Evolutionary conservation across 1,140 invertebrate species (phyloP), one percentile per base, ranked within the genome.

Genomic region (Drosophila repleta): DNA sequence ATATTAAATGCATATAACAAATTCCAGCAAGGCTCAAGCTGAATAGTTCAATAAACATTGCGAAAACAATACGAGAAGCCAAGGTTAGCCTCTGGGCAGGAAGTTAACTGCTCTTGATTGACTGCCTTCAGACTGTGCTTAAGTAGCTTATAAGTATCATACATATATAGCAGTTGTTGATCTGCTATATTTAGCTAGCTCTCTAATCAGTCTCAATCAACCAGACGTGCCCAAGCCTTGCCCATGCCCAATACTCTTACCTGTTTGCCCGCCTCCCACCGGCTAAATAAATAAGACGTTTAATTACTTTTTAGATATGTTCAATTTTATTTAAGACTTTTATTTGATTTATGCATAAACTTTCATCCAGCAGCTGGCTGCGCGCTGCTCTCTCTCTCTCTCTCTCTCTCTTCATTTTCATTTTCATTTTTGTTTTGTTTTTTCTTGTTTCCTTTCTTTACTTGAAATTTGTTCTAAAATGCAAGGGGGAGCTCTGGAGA

Each of bases 241-340:
- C 26, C 3, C 6, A 29, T 29, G 24, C 24, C 26, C 26, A 35
- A 2, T 56, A 43, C 0, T 3, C 20, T 15, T 39, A 55, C 32
- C 39, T 60, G 56, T 46, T 46, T 1, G 18, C 15, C 5, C n/a
- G 7, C 46, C 18, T 2, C n/a, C 13, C 8, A 7, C 4, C 41
- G 45, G 55, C 45, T 64, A 58, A 68, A 52, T 49, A 65, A 65
- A 37, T 41, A 29, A 11, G 10, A 4, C 0, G 17, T 11, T 1
- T 6, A 4, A 21, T 65, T 82, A 71, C 13, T 79, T 88, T 88
- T 88, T 89, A 89, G 83, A 88, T 88, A 88, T 88, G 83, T 88
- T 88, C 84, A 88, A 64, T 88, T 88, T 88, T 88, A 88, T 88
- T 88, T 79, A 88, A 88, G 84, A 88, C 66, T 88, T 88, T 88